A percentile compares a stretch with the other conserved stretches of the same genome.
Evolutionary conservation across 2,888 invertebrate genomes (phyloP).

Genomic region (Eupithecia inturbata): DNA sequence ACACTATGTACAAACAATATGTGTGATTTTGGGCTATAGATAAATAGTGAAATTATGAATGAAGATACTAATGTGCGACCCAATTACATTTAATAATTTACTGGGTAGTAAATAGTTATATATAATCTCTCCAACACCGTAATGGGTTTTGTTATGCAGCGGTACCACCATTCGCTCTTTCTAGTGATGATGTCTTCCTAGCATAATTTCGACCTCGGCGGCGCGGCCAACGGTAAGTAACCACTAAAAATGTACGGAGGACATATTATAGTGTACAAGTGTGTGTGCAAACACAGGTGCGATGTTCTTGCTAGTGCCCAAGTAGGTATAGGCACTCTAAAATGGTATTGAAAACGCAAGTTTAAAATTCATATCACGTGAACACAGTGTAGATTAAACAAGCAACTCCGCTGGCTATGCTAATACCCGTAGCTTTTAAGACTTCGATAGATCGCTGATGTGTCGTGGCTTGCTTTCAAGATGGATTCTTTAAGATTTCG

Average conservation of each 20-base stretch:
- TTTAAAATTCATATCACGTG: constrained; percentile 31
- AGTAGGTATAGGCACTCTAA: neutral
- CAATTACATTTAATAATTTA: neutral
- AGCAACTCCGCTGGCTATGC: constrained; percentile 25
- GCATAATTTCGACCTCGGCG: too few species aligned
- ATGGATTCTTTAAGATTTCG: constrained; percentile 4
- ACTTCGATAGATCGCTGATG: constrained; percentile 27
- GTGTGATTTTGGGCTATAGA: too few species aligned
- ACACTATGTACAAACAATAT: too few species aligned
- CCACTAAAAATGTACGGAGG: too few species aligned
- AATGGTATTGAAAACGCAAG: constrained; percentile 10
- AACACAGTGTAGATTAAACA: constrained; percentile 24
- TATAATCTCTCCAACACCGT: too few species aligned
- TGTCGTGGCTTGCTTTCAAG: constrained; percentile 24
- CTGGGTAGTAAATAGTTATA: too few species aligned
- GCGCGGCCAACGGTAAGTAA: too few species aligned
- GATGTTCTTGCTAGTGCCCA: neutral
- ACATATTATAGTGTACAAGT: too few species aligned
- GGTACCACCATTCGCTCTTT: too few species aligned
- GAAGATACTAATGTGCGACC: neutral
- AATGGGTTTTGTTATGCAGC: too few species aligned
- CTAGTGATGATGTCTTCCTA: too few species aligned
- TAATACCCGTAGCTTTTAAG: constrained; percentile 31
- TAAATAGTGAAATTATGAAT: neutral
- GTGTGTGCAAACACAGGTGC: too few species aligned